A percentile compares a stretch with the other conserved stretches of the same genome.
Conservation (phyloP, 1,140 invertebrate species). For the Dryas iulia region DNA sequence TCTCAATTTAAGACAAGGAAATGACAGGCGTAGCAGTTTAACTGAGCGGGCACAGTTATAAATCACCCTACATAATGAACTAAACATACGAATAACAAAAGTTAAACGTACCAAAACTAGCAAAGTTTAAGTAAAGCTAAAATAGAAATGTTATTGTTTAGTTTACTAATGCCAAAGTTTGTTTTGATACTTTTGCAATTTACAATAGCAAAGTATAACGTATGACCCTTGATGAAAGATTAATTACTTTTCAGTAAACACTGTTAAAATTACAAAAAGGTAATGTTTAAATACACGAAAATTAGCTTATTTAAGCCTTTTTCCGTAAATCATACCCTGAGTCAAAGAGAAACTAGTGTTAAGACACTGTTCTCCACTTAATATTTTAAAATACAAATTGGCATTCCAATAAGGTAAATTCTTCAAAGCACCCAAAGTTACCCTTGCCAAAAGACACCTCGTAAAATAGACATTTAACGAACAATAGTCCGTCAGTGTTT, state of each 20-base stretch:
- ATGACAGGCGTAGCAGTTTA: constrained; percentile 72
- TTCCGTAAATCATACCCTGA: no score
- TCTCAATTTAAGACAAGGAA: constrained; percentile 76
- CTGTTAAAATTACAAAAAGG: no score
- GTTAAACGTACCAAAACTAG: neutral
- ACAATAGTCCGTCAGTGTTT: constrained; percentile 19
- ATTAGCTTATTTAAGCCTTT: no score
- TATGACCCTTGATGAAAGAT: neutral
- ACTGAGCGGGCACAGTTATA: constrained; percentile 68
- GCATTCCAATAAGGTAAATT: neutral
- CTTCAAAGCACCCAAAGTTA: neutral
- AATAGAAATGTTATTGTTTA: constrained; percentile 10
- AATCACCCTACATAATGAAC: constrained; percentile 71
- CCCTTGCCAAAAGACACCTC: constrained; percentile 12
- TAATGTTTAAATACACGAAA: no score
- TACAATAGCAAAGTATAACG: neutral
- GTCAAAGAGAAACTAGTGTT: no score
- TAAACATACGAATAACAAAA: constrained; percentile 46
- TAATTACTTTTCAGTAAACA: neutral
- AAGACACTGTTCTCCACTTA: no score
- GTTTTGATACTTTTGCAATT: neutral
- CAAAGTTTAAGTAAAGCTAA: neutral
- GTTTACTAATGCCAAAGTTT: neutral
- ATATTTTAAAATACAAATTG: no score
- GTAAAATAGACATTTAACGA: constrained; percentile 18